phyloP scores from a whole-genome alignment of 2,113 vertebrate species.

The Vidua macroura region DNA sequence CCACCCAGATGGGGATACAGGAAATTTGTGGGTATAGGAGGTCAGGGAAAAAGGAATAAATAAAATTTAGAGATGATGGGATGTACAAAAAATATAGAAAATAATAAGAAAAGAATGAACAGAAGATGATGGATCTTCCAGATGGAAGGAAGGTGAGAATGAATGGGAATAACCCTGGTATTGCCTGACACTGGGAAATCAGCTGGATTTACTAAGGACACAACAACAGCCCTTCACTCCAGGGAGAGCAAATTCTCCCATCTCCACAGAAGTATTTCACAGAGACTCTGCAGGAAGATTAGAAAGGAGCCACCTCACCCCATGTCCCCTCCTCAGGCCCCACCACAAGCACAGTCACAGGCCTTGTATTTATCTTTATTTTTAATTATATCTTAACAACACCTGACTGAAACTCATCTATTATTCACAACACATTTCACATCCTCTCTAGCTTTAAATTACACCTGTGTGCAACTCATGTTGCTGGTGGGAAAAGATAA shows the following conservation, averaged over 20 bases:
- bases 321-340: not conserved
- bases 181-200: not conserved
- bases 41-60: not conserved
- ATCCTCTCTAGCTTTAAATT: not conserved
- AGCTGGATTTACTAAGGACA: not conserved
- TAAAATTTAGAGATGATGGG: not conserved
- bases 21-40: not conserved
- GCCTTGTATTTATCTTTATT: not conserved
- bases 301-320: not conserved
- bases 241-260: not conserved
- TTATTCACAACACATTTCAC: conserved; percentile 25
- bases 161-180: not conserved
- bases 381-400: conserved; percentile 23
- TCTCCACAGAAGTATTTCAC: not conserved
- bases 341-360: not conserved
- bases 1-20: not conserved
- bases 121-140: not conserved
- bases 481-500: not conserved
- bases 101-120: not conserved
- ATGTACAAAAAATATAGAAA: not conserved
- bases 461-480: conserved; percentile 22
- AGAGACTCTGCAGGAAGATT: not conserved
- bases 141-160: not conserved
- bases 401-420: not conserved
- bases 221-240: not conserved